These are phyloP conservation scores for Oreocharis arfaki DNA, from an alignment of 2,113 vertebrate species.

Conservation along the genomic window DNA sequence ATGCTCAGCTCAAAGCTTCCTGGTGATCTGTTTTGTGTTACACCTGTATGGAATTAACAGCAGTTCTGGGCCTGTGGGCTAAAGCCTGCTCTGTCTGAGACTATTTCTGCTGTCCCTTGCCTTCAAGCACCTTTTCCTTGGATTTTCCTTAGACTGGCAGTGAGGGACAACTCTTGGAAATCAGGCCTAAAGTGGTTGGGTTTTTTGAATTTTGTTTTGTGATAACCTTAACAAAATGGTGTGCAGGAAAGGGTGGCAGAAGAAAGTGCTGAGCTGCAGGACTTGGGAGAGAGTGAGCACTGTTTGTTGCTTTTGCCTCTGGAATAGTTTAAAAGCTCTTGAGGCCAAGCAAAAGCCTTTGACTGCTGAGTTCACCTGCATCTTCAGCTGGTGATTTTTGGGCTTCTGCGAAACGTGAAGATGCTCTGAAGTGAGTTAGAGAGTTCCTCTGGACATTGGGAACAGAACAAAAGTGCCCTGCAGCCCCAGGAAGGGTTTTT, in stretches of 20 bases:
- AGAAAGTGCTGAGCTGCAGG: neutral
- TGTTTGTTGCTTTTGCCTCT: neutral
- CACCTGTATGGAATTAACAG: neutral
- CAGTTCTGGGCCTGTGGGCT: neutral
- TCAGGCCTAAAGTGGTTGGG: neutral
- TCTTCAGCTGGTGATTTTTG: neutral
- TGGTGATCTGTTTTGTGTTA: neutral
- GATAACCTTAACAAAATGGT: neutral
- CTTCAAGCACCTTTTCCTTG: neutral
- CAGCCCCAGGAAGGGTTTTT: neutral
- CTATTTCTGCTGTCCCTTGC: neutral
- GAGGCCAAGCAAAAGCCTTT: neutral
- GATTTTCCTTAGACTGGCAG: neutral
- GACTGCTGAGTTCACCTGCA: neutral
- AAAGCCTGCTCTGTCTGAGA: neutral
- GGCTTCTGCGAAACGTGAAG: neutral
- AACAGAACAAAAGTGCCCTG: neutral
- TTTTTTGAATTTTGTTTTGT: neutral
- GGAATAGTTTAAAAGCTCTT: neutral
- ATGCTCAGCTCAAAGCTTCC: neutral
- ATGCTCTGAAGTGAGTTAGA: neutral
- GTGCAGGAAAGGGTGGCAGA: neutral
- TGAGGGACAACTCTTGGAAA: neutral
- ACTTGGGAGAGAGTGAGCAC: neutral
- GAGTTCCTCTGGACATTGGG: neutral